Evolutionary conservation across 2,888 invertebrate species (phyloP).

Genomic region (Liposcelis brunnea): DNA sequence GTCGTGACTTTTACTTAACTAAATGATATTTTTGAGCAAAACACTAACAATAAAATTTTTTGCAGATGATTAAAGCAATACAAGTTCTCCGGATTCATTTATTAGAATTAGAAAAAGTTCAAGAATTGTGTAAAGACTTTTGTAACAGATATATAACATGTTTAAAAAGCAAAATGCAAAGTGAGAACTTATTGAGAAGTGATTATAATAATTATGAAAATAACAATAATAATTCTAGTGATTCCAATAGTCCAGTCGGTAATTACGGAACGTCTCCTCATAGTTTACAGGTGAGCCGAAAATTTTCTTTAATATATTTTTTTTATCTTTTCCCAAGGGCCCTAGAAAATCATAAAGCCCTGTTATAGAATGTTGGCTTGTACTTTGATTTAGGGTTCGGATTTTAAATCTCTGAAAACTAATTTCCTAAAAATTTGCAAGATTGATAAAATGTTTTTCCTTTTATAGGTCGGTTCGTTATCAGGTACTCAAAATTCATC

Average conservation of each 20-base stretch:
- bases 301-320: neutral
- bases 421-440: too few relatives aligned
- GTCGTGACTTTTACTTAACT: neutral
- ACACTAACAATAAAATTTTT: slow-evolving; percentile 14
- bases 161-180: slow-evolving; percentile 79
- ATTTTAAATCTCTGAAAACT: too few relatives aligned
- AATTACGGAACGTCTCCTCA: slow-evolving; percentile 19
- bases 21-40: neutral
- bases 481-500: neutral
- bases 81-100: slow-evolving; percentile 85
- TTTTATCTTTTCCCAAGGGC: neutral
- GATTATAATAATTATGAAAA: slow-evolving; percentile 38
- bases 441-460: too few relatives aligned
- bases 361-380: too few relatives aligned
- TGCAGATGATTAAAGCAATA: slow-evolving; percentile 68
- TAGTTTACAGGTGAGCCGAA: slow-evolving; percentile 16
- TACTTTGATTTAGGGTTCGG: too few relatives aligned
- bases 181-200: slow-evolving; percentile 64
- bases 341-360: too few relatives aligned
- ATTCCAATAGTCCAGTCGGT: slow-evolving; percentile 21
- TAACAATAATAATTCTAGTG: slow-evolving; percentile 20
- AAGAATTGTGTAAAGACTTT: slow-evolving; percentile 87
- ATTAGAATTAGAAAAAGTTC: slow-evolving; percentile 82
- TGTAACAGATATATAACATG: slow-evolving; percentile 85
- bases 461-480: slow-evolving; percentile 23